A percentile compares a stretch with the other conserved stretches of the same genome.
Evolutionary conservation across 1,140 invertebrate species (phyloP).

Genomic region (Dreissena polymorpha): DNA sequence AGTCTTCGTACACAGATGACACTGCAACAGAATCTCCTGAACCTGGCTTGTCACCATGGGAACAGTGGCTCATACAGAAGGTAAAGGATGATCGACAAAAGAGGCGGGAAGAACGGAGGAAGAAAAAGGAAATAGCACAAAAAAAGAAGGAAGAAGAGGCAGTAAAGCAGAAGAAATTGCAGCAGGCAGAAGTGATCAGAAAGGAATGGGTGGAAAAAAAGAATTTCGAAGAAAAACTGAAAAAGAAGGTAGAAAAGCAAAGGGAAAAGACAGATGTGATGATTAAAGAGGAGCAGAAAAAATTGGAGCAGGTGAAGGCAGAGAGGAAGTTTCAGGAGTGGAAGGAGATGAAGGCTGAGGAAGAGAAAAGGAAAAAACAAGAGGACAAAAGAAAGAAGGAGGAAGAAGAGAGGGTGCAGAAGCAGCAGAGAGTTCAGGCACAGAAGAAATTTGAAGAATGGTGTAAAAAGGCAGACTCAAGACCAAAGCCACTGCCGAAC

Average conservation of each 20-base stretch:
- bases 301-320: slow-evolving; percentile 62
- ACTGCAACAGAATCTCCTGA: slow-evolving; percentile 45
- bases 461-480: slow-evolving; percentile 62
- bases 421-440: slow-evolving; percentile 60
- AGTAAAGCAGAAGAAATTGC: slow-evolving; percentile 59
- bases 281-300: slow-evolving; percentile 63
- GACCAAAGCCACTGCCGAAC: slow-evolving; percentile 68
- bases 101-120: slow-evolving; percentile 55
- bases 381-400: slow-evolving; percentile 62
- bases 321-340: slow-evolving; percentile 69
- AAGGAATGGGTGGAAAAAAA: slow-evolving; percentile 69
- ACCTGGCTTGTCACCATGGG: slow-evolving; percentile 67
- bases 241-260: slow-evolving; percentile 64
- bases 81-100: slow-evolving; percentile 65
- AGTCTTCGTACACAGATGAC: slow-evolving; percentile 49
- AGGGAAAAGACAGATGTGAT: slow-evolving; percentile 61
- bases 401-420: slow-evolving; percentile 58
- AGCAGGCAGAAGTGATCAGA: slow-evolving; percentile 59
- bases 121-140: slow-evolving; percentile 60
- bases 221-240: slow-evolving; percentile 61
- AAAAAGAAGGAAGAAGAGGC: slow-evolving; percentile 62
- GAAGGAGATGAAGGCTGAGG: slow-evolving; percentile 64
- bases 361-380: slow-evolving; percentile 64
- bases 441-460: slow-evolving; percentile 70
- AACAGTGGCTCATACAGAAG: slow-evolving; percentile 73